Percentiles rank a stretch among this genome's conserved stretches.
These are phyloP conservation scores for Sinodicranocentrus sp. DNA, from an alignment of 2,888 invertebrate genomes.

Conservation along the genomic window DNA sequence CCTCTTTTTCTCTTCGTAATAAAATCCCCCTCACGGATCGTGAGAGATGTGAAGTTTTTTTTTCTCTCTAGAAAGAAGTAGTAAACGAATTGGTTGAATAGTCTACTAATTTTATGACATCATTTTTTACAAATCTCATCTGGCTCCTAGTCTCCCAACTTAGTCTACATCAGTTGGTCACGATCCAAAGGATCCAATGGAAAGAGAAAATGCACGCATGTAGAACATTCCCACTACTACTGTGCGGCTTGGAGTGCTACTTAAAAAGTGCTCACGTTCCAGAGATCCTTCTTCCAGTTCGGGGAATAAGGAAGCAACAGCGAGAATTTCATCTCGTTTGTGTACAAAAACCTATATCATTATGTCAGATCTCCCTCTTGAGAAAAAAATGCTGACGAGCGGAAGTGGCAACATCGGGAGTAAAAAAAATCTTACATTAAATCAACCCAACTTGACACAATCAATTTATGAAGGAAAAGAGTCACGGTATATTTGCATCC, in stretches of 20 bases:
- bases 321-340: constrained; percentile 2
- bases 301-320: no score
- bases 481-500: no score
- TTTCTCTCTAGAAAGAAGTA: not conserved
- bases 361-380: constrained; percentile 4
- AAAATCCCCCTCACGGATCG: not conserved
- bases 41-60: no score
- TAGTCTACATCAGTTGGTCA: constrained; percentile 34
- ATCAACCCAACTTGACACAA: constrained; percentile 44
- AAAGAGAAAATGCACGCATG: not conserved
- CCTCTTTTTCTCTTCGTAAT: not conserved
- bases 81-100: constrained; percentile 45
- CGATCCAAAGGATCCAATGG: constrained; percentile 35
- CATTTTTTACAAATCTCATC: constrained; percentile 62
- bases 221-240: no score
- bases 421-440: constrained; percentile 8
- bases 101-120: constrained; percentile 51
- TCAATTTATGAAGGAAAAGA: constrained; percentile 41
- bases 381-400: constrained; percentile 22
- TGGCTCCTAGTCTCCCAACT: not conserved
- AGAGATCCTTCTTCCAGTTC: not conserved
- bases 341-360: constrained; percentile 28
- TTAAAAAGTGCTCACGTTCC: not conserved
- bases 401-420: not conserved
- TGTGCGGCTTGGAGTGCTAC: no score